Percentiles rank a stretch among this genome's conserved stretches.
Evolutionary conservation across 2,113 vertebrate genomes (phyloP).

Genomic region (Chamaea fasciata): DNA sequence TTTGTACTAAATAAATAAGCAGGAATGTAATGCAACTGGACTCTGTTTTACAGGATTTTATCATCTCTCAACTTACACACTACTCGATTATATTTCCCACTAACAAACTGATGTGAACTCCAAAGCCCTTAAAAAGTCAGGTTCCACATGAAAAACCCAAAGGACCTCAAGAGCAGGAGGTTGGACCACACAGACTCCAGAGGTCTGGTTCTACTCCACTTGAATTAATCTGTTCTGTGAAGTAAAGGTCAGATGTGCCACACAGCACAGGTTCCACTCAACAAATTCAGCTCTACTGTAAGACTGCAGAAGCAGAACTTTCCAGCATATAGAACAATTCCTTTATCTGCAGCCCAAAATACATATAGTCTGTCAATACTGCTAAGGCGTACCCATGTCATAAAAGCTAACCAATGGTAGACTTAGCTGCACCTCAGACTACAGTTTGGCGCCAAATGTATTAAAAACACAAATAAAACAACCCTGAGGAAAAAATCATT

Average conservation of each 20-base stretch:
- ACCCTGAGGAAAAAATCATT: fast-evolving
- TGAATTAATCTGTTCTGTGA: neutral
- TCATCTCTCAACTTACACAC: neutral
- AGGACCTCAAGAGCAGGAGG: neutral
- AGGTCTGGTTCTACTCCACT: neutral
- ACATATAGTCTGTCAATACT: neutral
- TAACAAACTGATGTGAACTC: neutral
- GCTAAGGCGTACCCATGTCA: neutral
- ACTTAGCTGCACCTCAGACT: neutral
- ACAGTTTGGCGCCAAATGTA: neutral
- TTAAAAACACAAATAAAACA: neutral
- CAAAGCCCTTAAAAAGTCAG: neutral
- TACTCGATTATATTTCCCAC: neutral
- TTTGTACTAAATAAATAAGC: neutral
- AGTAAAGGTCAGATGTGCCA: neutral
- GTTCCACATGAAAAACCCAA: neutral
- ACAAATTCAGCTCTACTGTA: neutral
- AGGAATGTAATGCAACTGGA: neutral
- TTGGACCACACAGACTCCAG: neutral
- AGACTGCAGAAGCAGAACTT: neutral
- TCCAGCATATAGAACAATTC: neutral
- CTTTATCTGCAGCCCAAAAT: neutral
- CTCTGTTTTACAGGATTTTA: neutral
- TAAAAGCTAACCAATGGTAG: neutral
- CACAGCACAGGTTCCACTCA: neutral